phyloP scores from a whole-genome alignment of 2,888 invertebrate species.

The Pyrrhia umbra region DNA sequence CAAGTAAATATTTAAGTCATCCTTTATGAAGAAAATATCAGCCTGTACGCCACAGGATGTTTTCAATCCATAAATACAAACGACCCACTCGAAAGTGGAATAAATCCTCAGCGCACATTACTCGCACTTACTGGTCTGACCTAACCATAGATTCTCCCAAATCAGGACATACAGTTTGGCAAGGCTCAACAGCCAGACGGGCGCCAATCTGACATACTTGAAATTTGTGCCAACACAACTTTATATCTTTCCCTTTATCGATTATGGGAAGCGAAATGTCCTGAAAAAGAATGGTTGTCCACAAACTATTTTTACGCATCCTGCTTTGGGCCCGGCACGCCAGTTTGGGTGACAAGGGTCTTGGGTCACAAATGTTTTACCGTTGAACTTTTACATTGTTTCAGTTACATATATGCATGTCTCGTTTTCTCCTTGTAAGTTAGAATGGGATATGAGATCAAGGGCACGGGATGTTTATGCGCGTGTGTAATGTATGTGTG shows the following conservation, averaged over 20 bases:
- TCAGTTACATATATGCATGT: conserved; percentile 11
- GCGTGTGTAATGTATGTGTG: conserved; percentile 23
- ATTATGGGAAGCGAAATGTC: conserved; percentile 43
- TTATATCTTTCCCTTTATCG: conserved; percentile 61
- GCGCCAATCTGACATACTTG: conserved; percentile 78
- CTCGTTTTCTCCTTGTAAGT: background rate
- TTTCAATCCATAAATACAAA: conserved; percentile 1
- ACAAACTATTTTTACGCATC: conserved; percentile 54
- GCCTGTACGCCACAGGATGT: background rate
- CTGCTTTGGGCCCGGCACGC: conserved; percentile 8
- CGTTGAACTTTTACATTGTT: conserved; percentile 51
- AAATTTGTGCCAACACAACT: conserved; percentile 76
- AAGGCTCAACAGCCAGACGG: conserved; percentile 68
- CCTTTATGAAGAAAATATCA: background rate
- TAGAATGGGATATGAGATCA: conserved; percentile 16
- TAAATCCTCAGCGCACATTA: conserved; percentile 27
- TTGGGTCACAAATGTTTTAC: conserved; percentile 43
- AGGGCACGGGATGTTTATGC: conserved; percentile 37
- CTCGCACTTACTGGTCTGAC: conserved; percentile 38
- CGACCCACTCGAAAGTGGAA: conserved; percentile 15
- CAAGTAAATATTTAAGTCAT: background rate
- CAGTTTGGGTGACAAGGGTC: conserved; percentile 52
- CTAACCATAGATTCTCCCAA: conserved; percentile 58
- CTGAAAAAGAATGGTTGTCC: conserved; percentile 36
- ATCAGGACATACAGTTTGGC: conserved; percentile 75